A percentile compares a stretch with the other conserved stretches of the same genome.
Conservation (phyloP, 2,113 vertebrate genomes). For the Thryonomys swinderianus region DNA sequence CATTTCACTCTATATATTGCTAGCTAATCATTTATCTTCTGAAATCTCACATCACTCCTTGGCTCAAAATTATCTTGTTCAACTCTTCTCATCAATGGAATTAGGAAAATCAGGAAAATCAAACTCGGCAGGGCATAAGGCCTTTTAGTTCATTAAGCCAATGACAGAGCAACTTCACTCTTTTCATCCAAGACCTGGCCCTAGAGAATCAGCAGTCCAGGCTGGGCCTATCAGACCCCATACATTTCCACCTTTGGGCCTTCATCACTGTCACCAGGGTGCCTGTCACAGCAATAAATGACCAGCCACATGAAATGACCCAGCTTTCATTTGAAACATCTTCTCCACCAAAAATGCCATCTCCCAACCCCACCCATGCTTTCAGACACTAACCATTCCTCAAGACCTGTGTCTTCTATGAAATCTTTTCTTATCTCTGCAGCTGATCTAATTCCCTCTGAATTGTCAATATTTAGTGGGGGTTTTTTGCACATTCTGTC, state of each 20-base stretch:
- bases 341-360: background rate
- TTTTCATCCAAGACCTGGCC: background rate
- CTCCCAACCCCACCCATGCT: background rate
- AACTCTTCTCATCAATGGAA: background rate
- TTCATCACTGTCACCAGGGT: background rate
- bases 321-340: background rate
- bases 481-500: background rate
- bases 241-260: background rate
- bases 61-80: conserved; percentile 28
- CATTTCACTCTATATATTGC: background rate
- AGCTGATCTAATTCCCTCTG: background rate
- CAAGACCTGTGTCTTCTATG: background rate
- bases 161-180: background rate
- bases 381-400: background rate
- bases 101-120: background rate
- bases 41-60: background rate
- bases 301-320: background rate
- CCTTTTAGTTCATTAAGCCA: background rate
- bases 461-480: background rate
- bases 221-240: background rate
- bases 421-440: background rate
- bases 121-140: background rate
- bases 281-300: background rate
- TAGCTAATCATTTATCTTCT: background rate
- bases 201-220: background rate